Percentiles rank a stretch among this genome's conserved stretches.
These are phyloP conservation scores for Ceratoteleas bidentatus DNA, from an alignment of 1,140 invertebrate genomes.

Conservation along the genomic window DNA sequence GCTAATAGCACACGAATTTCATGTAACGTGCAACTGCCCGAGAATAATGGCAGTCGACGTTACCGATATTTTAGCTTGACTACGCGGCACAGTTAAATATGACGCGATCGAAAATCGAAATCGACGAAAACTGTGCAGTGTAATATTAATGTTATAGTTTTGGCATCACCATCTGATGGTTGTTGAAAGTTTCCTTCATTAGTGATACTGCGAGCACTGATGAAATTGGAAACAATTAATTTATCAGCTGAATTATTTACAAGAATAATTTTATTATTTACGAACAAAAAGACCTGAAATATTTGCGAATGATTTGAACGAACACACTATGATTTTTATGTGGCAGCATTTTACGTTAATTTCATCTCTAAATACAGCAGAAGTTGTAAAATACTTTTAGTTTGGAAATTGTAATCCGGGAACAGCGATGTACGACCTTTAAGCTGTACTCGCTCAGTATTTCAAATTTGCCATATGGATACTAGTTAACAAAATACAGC, in stretches of 20 bases:
- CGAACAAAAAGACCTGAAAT: too few relatives aligned
- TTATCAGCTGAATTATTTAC: too few relatives aligned
- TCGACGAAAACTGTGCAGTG: conserved; percentile 23
- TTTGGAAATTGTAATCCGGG: neutral
- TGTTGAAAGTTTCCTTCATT: conserved; percentile 36
- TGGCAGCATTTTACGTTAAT: too few relatives aligned
- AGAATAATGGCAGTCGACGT: conserved; percentile 48
- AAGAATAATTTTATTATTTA: too few relatives aligned
- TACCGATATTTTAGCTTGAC: conserved; percentile 30
- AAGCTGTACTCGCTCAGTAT: too few relatives aligned
- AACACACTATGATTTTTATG: too few relatives aligned
- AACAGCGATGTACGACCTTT: too few relatives aligned
- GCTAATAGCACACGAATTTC: conserved; percentile 47
- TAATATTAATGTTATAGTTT: conserved; percentile 47
- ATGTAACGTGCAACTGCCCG: conserved; percentile 31
- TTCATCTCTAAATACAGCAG: neutral
- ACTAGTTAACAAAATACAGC: too few relatives aligned
- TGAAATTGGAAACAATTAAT: too few relatives aligned
- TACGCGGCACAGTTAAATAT: conserved; percentile 36
- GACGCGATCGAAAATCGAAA: conserved; percentile 43
- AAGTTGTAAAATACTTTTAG: neutral
- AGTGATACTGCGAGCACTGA: neutral
- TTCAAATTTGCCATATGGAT: too few relatives aligned
- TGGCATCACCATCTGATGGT: conserved; percentile 37
- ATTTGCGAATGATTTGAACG: too few relatives aligned